phyloP scores from a whole-genome alignment of 2,888 invertebrate genomes.

The Uropetala carovei region DNA sequence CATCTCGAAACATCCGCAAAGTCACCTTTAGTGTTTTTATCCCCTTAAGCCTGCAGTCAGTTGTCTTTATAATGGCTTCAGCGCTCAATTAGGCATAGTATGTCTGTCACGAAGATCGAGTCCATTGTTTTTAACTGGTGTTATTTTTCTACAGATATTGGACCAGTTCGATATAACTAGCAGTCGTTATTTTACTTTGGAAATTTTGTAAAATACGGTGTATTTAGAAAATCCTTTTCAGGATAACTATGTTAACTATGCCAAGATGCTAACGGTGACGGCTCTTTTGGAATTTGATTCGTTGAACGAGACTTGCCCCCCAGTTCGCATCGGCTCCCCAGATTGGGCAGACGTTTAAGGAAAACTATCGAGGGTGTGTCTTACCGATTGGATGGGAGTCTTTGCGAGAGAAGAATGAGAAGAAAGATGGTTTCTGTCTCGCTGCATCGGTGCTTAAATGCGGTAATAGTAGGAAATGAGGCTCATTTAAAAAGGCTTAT shows the following conservation, averaged over 20 bases:
- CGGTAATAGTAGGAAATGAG: slow-evolving; percentile 54
- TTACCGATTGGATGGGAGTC: not conserved
- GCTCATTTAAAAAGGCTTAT: slow-evolving; percentile 22
- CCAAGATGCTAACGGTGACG: too few species aligned
- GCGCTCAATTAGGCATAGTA: too few species aligned
- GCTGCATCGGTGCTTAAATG: slow-evolving; percentile 30
- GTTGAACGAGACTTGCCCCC: not conserved
- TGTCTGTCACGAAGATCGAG: too few species aligned
- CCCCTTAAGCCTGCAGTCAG: not conserved
- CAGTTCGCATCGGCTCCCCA: not conserved
- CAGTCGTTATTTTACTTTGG: too few species aligned
- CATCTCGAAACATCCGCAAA: not conserved
- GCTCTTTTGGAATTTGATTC: not conserved
- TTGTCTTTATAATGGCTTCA: too few species aligned
- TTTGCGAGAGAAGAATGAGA: not conserved
- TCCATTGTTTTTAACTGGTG: too few species aligned
- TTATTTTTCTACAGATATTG: too few species aligned
- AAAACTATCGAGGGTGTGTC: slow-evolving; percentile 36
- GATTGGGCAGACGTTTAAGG: not conserved
- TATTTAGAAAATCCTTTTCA: too few species aligned
- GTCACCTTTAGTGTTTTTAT: not conserved
- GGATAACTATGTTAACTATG: too few species aligned
- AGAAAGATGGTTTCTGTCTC: not conserved
- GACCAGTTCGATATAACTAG: too few species aligned
- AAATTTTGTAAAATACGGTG: too few species aligned